These are phyloP conservation scores for Hylyphantes graminicola DNA, from an alignment of 1,140 invertebrate genomes.

Conservation along the genomic window DNA sequence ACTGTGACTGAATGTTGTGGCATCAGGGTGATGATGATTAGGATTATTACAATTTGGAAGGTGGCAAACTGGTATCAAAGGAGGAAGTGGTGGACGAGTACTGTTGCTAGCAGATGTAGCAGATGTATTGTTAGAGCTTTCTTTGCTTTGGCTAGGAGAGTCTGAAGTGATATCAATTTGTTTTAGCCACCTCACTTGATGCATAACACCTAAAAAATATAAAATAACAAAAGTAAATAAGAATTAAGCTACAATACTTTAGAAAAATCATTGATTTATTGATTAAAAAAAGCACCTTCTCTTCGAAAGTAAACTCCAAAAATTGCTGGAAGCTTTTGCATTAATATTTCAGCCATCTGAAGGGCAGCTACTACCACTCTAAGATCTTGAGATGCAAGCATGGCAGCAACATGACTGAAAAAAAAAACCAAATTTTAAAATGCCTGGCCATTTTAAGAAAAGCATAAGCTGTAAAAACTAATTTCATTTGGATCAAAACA, in stretches of 20 bases:
- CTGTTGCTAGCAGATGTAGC: too few species aligned
- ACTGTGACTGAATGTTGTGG: conserved; percentile 31
- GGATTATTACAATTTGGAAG: conserved; percentile 35
- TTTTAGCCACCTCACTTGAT: conserved; percentile 85
- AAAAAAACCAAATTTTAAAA: neutral
- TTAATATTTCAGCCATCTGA: conserved; percentile 95
- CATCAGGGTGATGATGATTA: neutral
- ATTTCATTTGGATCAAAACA: too few species aligned
- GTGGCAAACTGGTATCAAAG: conserved; percentile 29
- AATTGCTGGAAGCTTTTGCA: conserved; percentile 94
- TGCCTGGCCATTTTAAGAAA: too few species aligned
- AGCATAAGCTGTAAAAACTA: too few species aligned
- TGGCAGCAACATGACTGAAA: conserved; percentile 92
- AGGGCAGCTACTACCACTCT: conserved; percentile 96
- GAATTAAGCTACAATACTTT: neutral
- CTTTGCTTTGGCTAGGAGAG: conserved; percentile 28
- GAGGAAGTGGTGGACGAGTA: conserved; percentile 33
- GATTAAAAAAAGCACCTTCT: conserved; percentile 73
- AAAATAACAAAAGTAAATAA: conserved; percentile 42
- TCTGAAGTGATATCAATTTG: conserved; percentile 71
- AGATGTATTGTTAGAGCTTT: neutral
- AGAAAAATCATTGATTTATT: neutral
- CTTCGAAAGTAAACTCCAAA: conserved; percentile 94
- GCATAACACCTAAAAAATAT: conserved; percentile 78
- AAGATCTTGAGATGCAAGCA: conserved; percentile 95